Conservation (phyloP, 2,113 vertebrate species). For the Cavia aperea region DNA sequence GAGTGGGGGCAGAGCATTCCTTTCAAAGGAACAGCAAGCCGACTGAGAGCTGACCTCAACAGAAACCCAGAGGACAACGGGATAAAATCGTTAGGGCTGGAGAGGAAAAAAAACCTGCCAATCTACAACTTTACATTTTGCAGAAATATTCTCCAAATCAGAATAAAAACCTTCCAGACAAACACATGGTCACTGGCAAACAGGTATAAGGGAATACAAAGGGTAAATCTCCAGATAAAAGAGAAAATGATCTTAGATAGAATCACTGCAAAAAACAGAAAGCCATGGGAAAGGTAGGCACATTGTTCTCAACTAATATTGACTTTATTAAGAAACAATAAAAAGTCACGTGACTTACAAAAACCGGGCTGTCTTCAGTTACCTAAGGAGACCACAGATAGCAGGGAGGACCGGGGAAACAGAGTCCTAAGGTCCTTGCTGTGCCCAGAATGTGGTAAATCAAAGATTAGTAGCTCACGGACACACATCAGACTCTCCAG, state of each 20-base stretch:
- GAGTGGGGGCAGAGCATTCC: background rate
- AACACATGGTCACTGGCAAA: background rate
- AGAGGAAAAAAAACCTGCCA: background rate
- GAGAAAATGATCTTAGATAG: background rate
- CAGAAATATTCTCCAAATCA: background rate
- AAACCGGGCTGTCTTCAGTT: background rate
- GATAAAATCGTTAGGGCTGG: background rate
- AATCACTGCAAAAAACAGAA: background rate
- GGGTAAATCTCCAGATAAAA: background rate
- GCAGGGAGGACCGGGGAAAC: background rate
- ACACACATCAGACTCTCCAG: background rate
- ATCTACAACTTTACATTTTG: background rate
- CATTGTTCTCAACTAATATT: background rate
- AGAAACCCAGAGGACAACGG: background rate
- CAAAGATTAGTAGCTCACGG: background rate
- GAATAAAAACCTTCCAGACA: background rate
- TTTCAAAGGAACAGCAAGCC: background rate
- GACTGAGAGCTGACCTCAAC: background rate
- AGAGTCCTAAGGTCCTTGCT: background rate
- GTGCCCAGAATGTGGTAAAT: background rate
- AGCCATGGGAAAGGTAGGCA: no score
- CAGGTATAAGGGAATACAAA: background rate
- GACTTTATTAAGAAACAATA: background rate
- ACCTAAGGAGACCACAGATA: background rate
- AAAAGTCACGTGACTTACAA: background rate